Evolutionary conservation across 2,888 invertebrate genomes (phyloP), one percentile per base, ranked within the genome.

Genomic region (Sialis fuliginosa): DNA sequence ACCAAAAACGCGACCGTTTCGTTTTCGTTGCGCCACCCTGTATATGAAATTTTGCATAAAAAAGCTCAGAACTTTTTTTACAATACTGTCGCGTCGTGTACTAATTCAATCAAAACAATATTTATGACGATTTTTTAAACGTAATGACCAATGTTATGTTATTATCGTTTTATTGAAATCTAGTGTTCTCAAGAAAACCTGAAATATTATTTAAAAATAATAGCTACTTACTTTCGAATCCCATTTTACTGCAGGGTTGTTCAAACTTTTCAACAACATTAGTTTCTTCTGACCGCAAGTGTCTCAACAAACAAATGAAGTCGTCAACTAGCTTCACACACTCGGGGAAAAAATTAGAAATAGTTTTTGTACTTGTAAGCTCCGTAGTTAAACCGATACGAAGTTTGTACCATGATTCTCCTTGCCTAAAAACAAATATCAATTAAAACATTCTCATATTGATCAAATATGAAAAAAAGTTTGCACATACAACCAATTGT

Each of bases 311-410:
- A 30, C 72, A 69, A 44, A 83, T 70, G 63, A 87, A 86, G 60
- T 88, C 87, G 55, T 86, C 83, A 42, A 81, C 77, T 47, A 88
- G 81, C 51, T 68, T 69, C 60, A 83, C 80, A 48, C 87, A 66
- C 55, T 81, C 77, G 0, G 87, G 83, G 49, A 84, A 66, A 60
- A 87, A 86, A 37, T 76, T 72, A 53, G 79, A 72, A 61, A 88
- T 77, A 1, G 84, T 83, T 54, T 75, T 74, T 0, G 81, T 79
- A 53, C 84, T 87, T 34, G 79, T 85, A 53, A 88, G 68, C 57
- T 80, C 80, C 3, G 80, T 71, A 0, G 88, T 87, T 45, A 89
- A 69, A 48, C 78, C 74, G 7, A 73, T 69, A 22, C 88, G 75
- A 6, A 90, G 68, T 52, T 75, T 73, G 51, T 78, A 74, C 89